Conservation (phyloP, 2,113 vertebrate genomes). For the Chrysemys picta region DNA sequence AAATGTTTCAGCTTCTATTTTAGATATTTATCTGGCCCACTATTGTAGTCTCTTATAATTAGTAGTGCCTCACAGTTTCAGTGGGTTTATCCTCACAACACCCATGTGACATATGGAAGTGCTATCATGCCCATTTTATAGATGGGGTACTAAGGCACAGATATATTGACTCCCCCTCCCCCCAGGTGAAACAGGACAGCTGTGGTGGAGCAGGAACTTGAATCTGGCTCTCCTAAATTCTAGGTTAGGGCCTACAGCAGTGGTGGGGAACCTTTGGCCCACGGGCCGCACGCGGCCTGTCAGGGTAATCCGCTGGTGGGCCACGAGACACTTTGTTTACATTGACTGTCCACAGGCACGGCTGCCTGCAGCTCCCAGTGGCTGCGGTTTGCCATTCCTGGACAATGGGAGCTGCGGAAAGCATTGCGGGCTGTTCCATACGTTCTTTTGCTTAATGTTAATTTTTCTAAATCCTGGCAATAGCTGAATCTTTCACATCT, state of each 20-base stretch:
- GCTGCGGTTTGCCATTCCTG: too few species aligned
- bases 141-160: neutral
- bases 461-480: neutral
- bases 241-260: neutral
- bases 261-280: too few species aligned
- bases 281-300: too few species aligned
- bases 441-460: neutral
- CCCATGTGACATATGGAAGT: neutral
- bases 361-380: too few species aligned
- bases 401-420: too few species aligned
- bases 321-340: too few species aligned
- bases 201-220: neutral
- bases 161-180: neutral
- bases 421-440: neutral
- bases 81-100: neutral
- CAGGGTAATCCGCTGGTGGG: too few species aligned
- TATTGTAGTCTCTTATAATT: neutral
- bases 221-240: neutral
- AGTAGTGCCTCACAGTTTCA: neutral
- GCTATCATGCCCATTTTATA: neutral
- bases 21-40: neutral
- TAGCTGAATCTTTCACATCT: neutral
- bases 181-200: neutral
- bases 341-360: too few species aligned
- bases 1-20: neutral